phyloP scores from a whole-genome alignment of 1,140 invertebrate species.

The Drosophila ercepeae region DNA sequence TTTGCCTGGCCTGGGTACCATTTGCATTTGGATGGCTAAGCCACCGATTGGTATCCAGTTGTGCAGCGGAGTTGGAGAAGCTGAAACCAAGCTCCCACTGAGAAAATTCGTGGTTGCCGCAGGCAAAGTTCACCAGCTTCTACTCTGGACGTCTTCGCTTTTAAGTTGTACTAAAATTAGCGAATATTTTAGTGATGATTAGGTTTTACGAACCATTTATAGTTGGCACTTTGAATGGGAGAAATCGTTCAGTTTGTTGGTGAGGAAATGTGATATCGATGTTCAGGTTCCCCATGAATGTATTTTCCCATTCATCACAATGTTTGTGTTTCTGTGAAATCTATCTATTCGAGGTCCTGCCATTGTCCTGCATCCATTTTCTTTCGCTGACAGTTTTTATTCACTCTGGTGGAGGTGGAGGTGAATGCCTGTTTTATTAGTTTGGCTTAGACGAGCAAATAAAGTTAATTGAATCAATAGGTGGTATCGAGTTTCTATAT shows the following conservation, averaged over 20 bases:
- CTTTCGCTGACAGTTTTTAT: slow-evolving; percentile 40
- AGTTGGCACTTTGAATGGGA: not conserved
- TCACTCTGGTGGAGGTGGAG: not conserved
- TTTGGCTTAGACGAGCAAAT: slow-evolving; percentile 1
- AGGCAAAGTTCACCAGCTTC: slow-evolving; percentile 6
- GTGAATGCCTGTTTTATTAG: slow-evolving; percentile 2
- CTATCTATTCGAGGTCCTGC: slow-evolving; percentile 35
- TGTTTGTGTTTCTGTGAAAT: slow-evolving; percentile 50
- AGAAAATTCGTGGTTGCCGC: slow-evolving; percentile 31
- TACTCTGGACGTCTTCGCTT: not conserved
- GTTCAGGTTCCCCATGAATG: not conserved
- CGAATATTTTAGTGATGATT: slow-evolving; percentile 30
- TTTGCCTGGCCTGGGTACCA: slow-evolving; percentile 26
- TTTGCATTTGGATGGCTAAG: slow-evolving; percentile 44
- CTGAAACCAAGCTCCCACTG: slow-evolving; percentile 19
- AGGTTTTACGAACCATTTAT: slow-evolving; percentile 41
- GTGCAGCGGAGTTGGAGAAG: not conserved
- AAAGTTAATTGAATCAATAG: slow-evolving; percentile 74
- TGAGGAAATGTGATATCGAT: slow-evolving; percentile 4
- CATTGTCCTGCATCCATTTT: slow-evolving; percentile 44
- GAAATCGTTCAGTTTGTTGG: not conserved
- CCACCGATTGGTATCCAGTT: slow-evolving; percentile 1
- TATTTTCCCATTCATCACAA: slow-evolving; percentile 1
- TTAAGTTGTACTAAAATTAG: slow-evolving; percentile 34
- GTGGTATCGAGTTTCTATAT: slow-evolving; percentile 47